Base-by-base conservation (phyloP, 2,888 invertebrate species). In the Alsophila aescularia region DNA sequence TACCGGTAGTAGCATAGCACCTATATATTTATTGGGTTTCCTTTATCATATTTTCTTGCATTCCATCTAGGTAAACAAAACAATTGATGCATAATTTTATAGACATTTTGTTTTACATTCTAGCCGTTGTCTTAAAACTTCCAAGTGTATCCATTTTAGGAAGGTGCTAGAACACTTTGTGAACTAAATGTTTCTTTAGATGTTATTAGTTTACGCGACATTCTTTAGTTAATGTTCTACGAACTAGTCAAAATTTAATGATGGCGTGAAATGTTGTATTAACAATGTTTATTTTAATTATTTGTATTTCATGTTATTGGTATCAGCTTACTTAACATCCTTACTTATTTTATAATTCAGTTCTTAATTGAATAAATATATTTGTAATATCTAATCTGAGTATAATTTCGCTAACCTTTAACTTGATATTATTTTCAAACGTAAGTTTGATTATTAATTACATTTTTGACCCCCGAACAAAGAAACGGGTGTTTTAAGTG, bases 321-420 rank as follows among this genome's bases (percentile, higher is more conserved):
- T 77, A 73, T 71, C 86, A 81, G 85, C 85, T 83, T 87, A 84
- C 52, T 56, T 66, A 81, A 81, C 81, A 75, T 81, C 81, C 73
- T 83, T 80, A 79, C 75, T 84, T 85, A 85, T 83, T 85, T 87
- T 81, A 81, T 79, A 79, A 74, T 82, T 85, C 76, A 77, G 81
- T 86, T 88, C 83, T 86, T 85, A 85, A 85, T 55, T 89, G 78
- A 88, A 85, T 89, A 90, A 86, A 85, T 82, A 85, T 89, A 90
- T 90, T 90, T 91, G 90, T 90, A 91, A 90, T 89, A 89, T 85
- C 83, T 78, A 69, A 67, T 66, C 40, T 55, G 69, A 60, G 69
- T 79, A 51, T 81, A 66, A 79, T 81, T 80, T 74, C 32, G 12
- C 32, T 9, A 13, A 5, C 6, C 16, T 7, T 12, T 10, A 16